These are phyloP conservation scores for Drosophila histrio DNA, from an alignment of 2,888 invertebrate genomes.

Conservation along the genomic window DNA sequence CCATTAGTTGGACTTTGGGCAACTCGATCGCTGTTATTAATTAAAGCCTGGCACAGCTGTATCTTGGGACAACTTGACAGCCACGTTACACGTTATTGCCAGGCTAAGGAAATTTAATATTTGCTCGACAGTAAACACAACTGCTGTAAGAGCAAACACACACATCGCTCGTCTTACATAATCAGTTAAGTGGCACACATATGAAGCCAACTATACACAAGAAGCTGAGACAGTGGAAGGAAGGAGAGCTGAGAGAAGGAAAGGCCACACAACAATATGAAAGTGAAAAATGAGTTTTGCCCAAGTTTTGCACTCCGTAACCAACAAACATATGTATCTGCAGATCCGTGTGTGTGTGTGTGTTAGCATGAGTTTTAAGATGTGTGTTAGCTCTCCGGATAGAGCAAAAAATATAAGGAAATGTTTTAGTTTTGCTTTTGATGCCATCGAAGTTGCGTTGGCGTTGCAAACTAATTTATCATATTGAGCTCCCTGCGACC, in stretches of 20 bases:
- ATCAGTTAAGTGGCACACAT: slow-evolving; percentile 72
- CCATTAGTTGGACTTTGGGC: slow-evolving; percentile 37
- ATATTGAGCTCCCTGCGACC: slow-evolving; percentile 53
- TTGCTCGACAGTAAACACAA: slow-evolving; percentile 48
- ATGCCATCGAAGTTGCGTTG: slow-evolving; percentile 57
- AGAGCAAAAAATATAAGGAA: slow-evolving; percentile 6
- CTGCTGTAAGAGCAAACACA: slow-evolving; percentile 32
- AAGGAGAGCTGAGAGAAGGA: neutral
- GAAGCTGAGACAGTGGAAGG: neutral
- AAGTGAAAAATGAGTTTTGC: slow-evolving; percentile 74
- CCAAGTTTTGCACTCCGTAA: slow-evolving; percentile 62
- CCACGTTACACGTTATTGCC: slow-evolving; percentile 14
- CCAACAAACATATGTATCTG: slow-evolving; percentile 37
- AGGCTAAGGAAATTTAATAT: slow-evolving; percentile 51
- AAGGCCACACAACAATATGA: slow-evolving; percentile 63
- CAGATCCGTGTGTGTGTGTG: slow-evolving; percentile 2
- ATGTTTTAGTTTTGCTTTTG: slow-evolving; percentile 62
- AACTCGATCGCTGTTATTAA: slow-evolving; percentile 63
- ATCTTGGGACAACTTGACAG: slow-evolving; percentile 36
- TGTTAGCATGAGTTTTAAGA: slow-evolving; percentile 28
- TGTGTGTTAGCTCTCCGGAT: slow-evolving; percentile 11
- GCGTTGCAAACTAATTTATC: slow-evolving; percentile 71
- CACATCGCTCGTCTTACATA: slow-evolving; percentile 58
- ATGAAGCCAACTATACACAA: slow-evolving; percentile 15
- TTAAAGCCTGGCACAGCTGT: slow-evolving; percentile 64